A percentile compares a stretch with the other conserved stretches of the same genome.
Conservation (phyloP, 2,113 vertebrate species). For the Dolichallabes microphthalmus region DNA sequence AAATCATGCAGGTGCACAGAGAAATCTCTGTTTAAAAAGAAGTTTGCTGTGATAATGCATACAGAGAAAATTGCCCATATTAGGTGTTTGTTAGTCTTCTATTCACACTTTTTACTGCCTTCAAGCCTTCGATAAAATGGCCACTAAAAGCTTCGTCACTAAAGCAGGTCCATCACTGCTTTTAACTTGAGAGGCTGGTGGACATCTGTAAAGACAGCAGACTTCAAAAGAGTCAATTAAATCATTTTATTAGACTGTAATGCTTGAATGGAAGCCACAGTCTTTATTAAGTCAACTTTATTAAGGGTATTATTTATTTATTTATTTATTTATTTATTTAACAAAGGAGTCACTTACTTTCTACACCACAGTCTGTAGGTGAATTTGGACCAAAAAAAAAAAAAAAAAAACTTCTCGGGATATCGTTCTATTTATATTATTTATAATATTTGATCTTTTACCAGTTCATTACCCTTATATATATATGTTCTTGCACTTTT, state of each 20-base stretch:
- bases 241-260: conserved; percentile 60
- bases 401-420: background rate
- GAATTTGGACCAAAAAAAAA: background rate
- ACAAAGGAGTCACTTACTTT: background rate
- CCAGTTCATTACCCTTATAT: background rate
- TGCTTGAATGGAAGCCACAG: conserved; percentile 42
- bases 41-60: background rate
- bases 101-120: conserved; percentile 68
- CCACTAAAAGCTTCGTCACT: conserved; percentile 66
- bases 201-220: conserved; percentile 42
- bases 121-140: conserved; percentile 63
- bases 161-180: conserved; percentile 58
- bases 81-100: conserved; percentile 69
- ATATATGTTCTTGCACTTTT: background rate
- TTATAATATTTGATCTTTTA: background rate
- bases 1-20: no score
- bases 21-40: background rate
- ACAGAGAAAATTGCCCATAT: conserved; percentile 61
- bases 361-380: background rate
- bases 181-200: conserved; percentile 64
- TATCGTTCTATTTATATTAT: background rate
- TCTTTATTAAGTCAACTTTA: background rate
- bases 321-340: background rate
- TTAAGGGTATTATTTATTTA: conserved; percentile 26
- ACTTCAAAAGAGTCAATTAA: conserved; percentile 58